Evolutionary conservation across 2,113 vertebrate species (phyloP).

Genomic region (Mesembrinibis cayennensis): DNA sequence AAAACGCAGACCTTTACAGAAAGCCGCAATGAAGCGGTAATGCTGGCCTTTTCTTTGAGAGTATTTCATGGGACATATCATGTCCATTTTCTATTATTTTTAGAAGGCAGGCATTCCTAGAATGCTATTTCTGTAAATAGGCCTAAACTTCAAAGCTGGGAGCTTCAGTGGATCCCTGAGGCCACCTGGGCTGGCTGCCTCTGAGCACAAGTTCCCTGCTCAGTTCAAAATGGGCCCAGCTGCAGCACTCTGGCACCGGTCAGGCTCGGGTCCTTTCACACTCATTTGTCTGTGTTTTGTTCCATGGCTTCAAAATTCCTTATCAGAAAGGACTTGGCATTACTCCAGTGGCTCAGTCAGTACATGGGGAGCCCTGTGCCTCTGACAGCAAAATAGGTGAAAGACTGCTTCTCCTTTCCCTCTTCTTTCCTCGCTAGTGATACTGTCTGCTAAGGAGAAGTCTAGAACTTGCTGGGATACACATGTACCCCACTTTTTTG

Average conservation of each 20-base stretch:
- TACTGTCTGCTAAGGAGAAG: neutral
- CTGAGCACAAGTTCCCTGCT: neutral
- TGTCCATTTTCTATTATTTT: neutral
- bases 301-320: neutral
- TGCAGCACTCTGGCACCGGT: accelerated
- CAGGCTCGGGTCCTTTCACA: neutral
- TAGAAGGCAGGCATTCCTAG: neutral
- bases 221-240: neutral
- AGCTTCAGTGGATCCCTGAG: neutral
- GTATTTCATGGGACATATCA: neutral
- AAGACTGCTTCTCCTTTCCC: neutral
- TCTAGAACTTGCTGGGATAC: neutral
- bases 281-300: neutral
- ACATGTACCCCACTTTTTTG: neutral
- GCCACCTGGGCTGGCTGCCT: neutral
- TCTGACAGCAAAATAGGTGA: neutral
- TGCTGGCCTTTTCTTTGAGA: neutral
- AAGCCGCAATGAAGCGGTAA: neutral
- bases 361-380: neutral
- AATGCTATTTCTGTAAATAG: neutral
- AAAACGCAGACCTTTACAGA: neutral
- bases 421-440: neutral
- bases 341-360: neutral
- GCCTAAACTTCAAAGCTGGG: neutral
- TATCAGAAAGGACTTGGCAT: neutral